Percentiles rank a stretch among this genome's conserved stretches.
Conservation (phyloP, 2,797 vertebrate species). For the Chaetodon trifasciatus region DNA sequence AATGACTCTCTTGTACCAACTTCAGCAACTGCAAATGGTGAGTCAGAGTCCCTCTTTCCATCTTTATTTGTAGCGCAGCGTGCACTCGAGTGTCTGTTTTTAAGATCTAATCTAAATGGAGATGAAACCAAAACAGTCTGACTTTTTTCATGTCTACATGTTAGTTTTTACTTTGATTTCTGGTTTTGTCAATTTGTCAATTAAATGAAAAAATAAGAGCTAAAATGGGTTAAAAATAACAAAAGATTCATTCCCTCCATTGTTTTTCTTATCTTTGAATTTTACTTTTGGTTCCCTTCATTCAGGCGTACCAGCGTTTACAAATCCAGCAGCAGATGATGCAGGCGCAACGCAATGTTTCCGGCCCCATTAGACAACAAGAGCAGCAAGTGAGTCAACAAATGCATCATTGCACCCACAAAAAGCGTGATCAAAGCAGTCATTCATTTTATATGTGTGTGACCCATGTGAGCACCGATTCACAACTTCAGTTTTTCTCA, state of each 20-base stretch:
- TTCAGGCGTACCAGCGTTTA: conserved; percentile 99
- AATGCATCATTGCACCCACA: background rate
- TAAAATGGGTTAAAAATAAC: background rate
- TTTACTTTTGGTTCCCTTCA: conserved; percentile 6
- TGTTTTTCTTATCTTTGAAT: background rate
- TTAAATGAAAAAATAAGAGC: background rate
- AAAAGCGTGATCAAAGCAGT: background rate
- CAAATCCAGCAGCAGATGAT: conserved; percentile 99
- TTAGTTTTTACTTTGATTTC: background rate
- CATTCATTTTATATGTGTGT: background rate
- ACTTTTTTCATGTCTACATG: background rate
- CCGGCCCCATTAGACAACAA: conserved; percentile 99
- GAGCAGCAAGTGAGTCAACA: conserved; percentile 96
- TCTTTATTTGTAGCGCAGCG: background rate
- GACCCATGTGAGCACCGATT: background rate
- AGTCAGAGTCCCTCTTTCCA: conserved; percentile 70
- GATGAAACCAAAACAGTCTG: background rate
- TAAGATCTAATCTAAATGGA: background rate
- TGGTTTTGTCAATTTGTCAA: background rate
- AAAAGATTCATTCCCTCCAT: background rate
- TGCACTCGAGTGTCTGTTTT: background rate
- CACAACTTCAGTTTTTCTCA: background rate
- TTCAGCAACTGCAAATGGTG: conserved; percentile 99
- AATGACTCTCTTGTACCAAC: conserved; percentile 99
- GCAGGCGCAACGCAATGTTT: conserved; percentile 99